Evolutionary conservation across 2,113 vertebrate species (phyloP).

Genomic region (Heterotilapia buettikoferi): DNA sequence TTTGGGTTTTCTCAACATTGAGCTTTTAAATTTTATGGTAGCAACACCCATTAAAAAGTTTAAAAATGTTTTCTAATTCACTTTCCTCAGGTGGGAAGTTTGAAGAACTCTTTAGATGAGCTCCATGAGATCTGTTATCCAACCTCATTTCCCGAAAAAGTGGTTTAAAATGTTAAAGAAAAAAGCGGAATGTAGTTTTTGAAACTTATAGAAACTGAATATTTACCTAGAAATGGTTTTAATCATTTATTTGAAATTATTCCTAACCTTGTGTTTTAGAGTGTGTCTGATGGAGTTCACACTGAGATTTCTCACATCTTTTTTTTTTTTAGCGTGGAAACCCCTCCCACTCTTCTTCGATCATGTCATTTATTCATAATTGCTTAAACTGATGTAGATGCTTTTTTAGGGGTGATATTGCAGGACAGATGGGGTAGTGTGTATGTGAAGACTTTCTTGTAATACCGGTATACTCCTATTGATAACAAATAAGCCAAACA

Average conservation of each 20-base stretch:
- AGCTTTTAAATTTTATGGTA: background rate
- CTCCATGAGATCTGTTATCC: background rate
- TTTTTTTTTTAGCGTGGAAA: background rate
- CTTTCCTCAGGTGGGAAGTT: background rate
- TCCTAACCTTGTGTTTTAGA: rapidly evolving
- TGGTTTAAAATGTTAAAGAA: background rate
- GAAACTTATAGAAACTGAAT: background rate
- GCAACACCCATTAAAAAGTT: background rate
- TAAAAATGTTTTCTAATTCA: background rate
- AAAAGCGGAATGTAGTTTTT: background rate
- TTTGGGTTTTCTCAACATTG: rapidly evolving
- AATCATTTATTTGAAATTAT: background rate
- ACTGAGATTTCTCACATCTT: background rate
- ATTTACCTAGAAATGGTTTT: background rate
- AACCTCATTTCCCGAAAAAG: background rate
- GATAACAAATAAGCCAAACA: background rate
- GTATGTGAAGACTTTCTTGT: background rate
- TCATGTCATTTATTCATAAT: background rate
- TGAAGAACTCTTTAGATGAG: background rate
- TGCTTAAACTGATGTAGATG: background rate
- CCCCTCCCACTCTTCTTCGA: background rate
- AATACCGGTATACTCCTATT: rapidly evolving
- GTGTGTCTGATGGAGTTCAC: background rate
- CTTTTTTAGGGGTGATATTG: background rate
- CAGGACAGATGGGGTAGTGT: background rate